A percentile compares a stretch with the other conserved stretches of the same genome.
These are phyloP conservation scores for Corythornis leucogaster DNA, from an alignment of 2,797 vertebrate genomes.

Conservation along the genomic window DNA sequence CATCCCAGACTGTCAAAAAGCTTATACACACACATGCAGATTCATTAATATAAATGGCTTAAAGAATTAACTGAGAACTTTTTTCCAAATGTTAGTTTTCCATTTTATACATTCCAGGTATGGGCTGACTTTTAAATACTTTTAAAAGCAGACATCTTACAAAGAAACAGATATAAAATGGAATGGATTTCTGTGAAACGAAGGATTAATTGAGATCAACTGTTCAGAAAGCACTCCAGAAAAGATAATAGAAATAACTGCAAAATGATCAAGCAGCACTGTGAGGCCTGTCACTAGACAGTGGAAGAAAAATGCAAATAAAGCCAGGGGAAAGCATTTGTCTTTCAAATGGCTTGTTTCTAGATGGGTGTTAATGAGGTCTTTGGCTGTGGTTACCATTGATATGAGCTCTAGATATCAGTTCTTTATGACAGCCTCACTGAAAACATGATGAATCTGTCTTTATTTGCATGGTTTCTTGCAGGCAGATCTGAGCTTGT, in stretches of 20 bases:
- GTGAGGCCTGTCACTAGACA: not conserved
- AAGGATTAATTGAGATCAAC: not conserved
- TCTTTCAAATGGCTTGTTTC: not conserved
- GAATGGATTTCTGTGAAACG: not conserved
- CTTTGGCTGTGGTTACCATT: not conserved
- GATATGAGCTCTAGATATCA: not conserved
- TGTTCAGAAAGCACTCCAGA: not conserved
- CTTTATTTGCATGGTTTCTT: not conserved
- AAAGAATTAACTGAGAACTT: not conserved
- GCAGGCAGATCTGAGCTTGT: not conserved
- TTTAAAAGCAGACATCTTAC: not conserved
- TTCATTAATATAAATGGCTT: not conserved
- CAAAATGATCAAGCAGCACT: not conserved
- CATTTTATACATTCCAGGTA: not conserved
- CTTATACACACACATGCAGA: not conserved
- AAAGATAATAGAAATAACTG: not conserved
- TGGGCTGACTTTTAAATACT: not conserved
- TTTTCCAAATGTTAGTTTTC: not conserved
- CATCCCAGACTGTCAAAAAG: not conserved
- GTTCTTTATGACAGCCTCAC: not conserved
- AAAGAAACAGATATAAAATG: not conserved
- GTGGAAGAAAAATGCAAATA: not conserved
- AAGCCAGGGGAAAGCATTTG: not conserved
- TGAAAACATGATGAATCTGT: not conserved
- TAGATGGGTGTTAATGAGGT: not conserved